Conservation (phyloP, 1,140 invertebrate genomes). For the Neelides sp. region DNA sequence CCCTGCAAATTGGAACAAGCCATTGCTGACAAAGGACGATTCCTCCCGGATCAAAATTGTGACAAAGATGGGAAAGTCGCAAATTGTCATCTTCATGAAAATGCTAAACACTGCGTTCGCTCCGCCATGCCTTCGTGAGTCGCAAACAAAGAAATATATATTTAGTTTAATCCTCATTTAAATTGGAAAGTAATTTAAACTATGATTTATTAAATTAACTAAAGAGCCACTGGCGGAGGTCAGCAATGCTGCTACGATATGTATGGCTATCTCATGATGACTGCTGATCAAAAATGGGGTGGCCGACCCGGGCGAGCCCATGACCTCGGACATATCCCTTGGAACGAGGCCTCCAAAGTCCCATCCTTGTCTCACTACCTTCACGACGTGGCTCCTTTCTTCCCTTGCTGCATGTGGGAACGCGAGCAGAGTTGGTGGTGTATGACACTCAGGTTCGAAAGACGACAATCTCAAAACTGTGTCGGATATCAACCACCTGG, state of each 20-base stretch:
- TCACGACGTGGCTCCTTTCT: constrained; percentile 85
- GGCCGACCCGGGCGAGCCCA: constrained; percentile 76
- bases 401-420: constrained; percentile 89
- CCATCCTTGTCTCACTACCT: constrained; percentile 88
- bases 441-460: constrained; percentile 82
- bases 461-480: constrained; percentile 85
- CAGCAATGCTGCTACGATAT: constrained; percentile 95
- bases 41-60: constrained; percentile 77
- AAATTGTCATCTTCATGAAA: constrained; percentile 74
- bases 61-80: constrained; percentile 74
- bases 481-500: constrained; percentile 84
- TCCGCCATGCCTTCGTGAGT: constrained; percentile 82
- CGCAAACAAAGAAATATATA: too few relatives aligned
- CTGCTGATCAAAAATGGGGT: constrained; percentile 89
- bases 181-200: too few relatives aligned
- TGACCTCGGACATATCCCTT: constrained; percentile 77
- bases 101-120: constrained; percentile 79
- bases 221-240: constrained; percentile 70
- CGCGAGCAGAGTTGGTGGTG: constrained; percentile 80
- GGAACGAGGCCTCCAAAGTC: constrained; percentile 79
- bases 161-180: too few relatives aligned
- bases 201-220: too few relatives aligned
- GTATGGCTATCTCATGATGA: constrained; percentile 76
- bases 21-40: constrained; percentile 77
- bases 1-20: constrained; percentile 87